A percentile compares a stretch with the other conserved stretches of the same genome.
Conservation (phyloP, 2,888 invertebrate genomes). For the Dascillus cervinus region DNA sequence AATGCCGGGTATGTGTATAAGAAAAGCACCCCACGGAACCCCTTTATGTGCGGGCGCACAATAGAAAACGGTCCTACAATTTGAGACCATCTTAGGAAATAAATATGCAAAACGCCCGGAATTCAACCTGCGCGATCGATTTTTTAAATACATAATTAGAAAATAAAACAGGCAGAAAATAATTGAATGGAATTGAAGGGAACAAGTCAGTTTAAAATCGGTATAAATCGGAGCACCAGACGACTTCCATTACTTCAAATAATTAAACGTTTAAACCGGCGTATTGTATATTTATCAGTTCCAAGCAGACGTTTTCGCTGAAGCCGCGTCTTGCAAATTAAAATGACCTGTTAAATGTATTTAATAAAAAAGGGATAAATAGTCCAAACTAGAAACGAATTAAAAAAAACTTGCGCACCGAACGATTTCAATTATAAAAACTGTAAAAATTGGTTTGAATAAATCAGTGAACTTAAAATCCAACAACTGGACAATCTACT, state of each 20-base stretch:
- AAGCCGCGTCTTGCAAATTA: slow-evolving; percentile 26
- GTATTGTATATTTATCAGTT: slow-evolving; percentile 34
- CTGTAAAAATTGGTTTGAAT: too few species aligned
- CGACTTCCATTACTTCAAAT: slow-evolving; percentile 27
- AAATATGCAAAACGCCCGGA: too few species aligned
- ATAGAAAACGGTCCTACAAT: slow-evolving; percentile 21
- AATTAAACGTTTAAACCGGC: slow-evolving; percentile 32
- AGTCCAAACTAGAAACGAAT: too few species aligned
- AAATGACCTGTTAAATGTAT: slow-evolving; percentile 30
- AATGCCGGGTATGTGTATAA: slow-evolving; percentile 26
- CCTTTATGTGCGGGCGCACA: slow-evolving; percentile 26
- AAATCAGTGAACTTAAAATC: too few species aligned
- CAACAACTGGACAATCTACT: too few species aligned
- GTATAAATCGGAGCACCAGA: slow-evolving; percentile 17
- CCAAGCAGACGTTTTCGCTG: slow-evolving; percentile 30
- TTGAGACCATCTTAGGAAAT: slow-evolving; percentile 16
- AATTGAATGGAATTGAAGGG: slow-evolving; percentile 21
- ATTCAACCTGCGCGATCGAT: too few species aligned
- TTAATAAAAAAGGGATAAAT: too few species aligned
- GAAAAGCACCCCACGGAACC: slow-evolving; percentile 26
- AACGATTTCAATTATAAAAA: too few species aligned
- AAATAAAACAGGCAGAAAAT: too few species aligned
- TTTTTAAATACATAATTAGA: too few species aligned
- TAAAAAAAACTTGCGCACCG: too few species aligned
- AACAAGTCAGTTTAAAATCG: slow-evolving; percentile 18